Percentiles rank a stretch among this genome's conserved stretches.
Evolutionary conservation across 2,113 vertebrate species (phyloP).

Genomic region (Tyto alba): DNA sequence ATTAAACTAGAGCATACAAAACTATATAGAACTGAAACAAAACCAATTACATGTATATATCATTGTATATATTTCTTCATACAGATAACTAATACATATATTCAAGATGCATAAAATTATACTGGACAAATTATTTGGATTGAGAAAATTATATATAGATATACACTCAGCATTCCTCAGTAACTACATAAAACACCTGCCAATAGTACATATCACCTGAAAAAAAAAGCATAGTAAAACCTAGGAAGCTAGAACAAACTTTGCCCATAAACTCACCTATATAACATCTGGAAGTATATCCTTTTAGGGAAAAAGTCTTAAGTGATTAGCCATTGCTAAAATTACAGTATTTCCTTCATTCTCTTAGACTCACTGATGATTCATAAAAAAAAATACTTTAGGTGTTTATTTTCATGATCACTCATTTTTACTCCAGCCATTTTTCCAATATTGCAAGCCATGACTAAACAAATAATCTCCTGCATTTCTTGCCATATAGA

Average conservation of each 20-base stretch:
- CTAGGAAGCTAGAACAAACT: background rate
- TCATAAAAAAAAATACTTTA: background rate
- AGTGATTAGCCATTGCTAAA: background rate
- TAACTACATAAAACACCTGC: background rate
- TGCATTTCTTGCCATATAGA: background rate
- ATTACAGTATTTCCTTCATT: background rate
- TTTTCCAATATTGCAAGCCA: background rate
- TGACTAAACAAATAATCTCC: background rate
- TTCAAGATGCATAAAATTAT: background rate
- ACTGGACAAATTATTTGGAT: background rate
- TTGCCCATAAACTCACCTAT: constrained; percentile 34
- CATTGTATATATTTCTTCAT: background rate
- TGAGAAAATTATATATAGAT: background rate
- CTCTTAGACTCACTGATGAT: background rate
- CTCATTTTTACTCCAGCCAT: background rate
- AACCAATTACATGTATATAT: background rate
- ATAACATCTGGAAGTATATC: background rate
- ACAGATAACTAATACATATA: background rate
- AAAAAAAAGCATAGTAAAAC: background rate
- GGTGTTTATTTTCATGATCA: background rate
- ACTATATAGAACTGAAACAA: background rate
- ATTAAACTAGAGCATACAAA: background rate
- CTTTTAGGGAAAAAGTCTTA: background rate
- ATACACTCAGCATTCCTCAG: background rate
- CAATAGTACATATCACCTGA: background rate